Base-by-base conservation (phyloP, 2,888 invertebrate genomes). In the Gonocerus acuteangulatus region DNA sequence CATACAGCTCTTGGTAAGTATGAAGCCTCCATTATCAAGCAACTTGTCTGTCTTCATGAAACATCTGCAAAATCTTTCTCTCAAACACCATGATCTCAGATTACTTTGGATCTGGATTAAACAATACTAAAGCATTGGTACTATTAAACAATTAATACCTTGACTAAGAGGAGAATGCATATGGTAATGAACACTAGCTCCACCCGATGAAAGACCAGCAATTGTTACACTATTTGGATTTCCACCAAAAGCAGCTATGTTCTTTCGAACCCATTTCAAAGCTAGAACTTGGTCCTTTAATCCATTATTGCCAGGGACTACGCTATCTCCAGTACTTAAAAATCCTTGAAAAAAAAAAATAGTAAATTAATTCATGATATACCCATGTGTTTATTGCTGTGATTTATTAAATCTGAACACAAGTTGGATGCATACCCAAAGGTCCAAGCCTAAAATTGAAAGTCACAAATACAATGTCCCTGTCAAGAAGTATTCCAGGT, bases 231-330 rank as follows among this genome's bases (percentile, higher is more conserved):
- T 81, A 47, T 82, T 77, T 1, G 85, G 80, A 74, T 87, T 80
- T 1, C 87, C 66, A n/a, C 66, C 64, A 44, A 66, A 66, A 1
- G 52, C 54, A 4, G n/a, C 36, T n/a, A 66, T 66, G 18, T 66
- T 66, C 86, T 2, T 73, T 61, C 81, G 79, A 0, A 86, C 74
- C 86, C 86, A 88, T 67, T 79, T 78, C 44, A 88, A 72, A 0
- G 86, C 87, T 67, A 83, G 75, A 18, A 77, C 75, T 74, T 87
- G 87, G 76, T 88, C 87, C 70, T 85, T 87, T 32, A 87, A 71
- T 0, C 87, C 87, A 68, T 80, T 80, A 72, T 87, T 88, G 4
- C 85, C 85, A 0, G 87, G 82, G 1, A 85, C 76, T 0, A 78
- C 70, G 1, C 79, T 77, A 66, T 88, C 86, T 39, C 82, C 86